Evolutionary conservation across 2,797 vertebrate genomes (phyloP), one percentile per base, ranked within the genome.

Genomic region (Peromyscus nudipes): DNA sequence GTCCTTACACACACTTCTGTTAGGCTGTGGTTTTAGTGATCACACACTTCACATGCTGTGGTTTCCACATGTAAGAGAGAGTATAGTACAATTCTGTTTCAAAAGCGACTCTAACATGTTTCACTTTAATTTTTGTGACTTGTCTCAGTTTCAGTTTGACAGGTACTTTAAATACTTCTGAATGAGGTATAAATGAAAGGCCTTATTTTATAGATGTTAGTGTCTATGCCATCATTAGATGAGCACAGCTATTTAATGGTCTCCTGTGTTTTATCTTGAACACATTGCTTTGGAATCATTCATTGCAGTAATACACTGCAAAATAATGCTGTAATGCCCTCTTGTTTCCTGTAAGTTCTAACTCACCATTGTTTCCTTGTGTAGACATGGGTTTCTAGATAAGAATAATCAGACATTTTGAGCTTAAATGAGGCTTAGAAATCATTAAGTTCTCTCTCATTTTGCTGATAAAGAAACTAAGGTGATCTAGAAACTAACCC

Each of bases 401-500:
- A 91, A 77, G 65, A 81, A 77, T 91, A 85, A 86, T 86, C 29
- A 79, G 80, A 79, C 82, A 82, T 95, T 92, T 89, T 85, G 65
- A 96, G 27, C 65, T 92, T 62, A 49, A 97, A 90, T 64, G 37
- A 81, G 60, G 37, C 57, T 84, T 92, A 69, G 43, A 92, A 96
- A 82, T 96, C 83, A 86, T 91, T 12, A 87, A 89, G 43, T 89
- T 96, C 64, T 91, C 16, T 12, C 49, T 96, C 49, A 37, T 90
- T 97, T 98, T 96, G 94, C 8, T 84, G 37, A 76, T 95, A 92
- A 97, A 69, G 60, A 95, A 96, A 80, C 34, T 60, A 84, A 91
- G 76, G 57, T 85, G 85, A 14, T 88, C 25, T 40, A 88, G 23
- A 73, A 25, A 73, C 27, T 40, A 87, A 52, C 43, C 62, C 76